Conservation (phyloP, 2,888 invertebrate genomes). For the Drosophila neonasuta region DNA sequence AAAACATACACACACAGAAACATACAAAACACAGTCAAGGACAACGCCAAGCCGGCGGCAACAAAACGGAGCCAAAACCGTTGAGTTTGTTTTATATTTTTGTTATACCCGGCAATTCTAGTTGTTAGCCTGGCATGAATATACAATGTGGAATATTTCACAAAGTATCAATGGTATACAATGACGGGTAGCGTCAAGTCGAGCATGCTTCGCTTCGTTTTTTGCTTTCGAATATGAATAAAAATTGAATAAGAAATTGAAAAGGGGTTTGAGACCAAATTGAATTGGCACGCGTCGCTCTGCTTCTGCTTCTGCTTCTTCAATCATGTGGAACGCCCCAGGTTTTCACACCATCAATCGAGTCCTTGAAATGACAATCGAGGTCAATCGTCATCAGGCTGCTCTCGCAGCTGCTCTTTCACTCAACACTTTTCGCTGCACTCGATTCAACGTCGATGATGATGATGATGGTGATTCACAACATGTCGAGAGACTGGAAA, state of each 20-base stretch:
- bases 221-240: conserved; percentile 17
- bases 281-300: conserved; percentile 32
- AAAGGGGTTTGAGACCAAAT: conserved; percentile 30
- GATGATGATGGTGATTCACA: conserved; percentile 1
- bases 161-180: too few species aligned
- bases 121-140: neutral
- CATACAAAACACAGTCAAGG: conserved; percentile 41
- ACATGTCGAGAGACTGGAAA: neutral
- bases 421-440: neutral
- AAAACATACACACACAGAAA: neutral
- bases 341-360: neutral
- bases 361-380: conserved; percentile 21
- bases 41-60: conserved; percentile 59
- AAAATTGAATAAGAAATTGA: conserved; percentile 25
- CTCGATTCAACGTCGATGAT: neutral
- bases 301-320: neutral
- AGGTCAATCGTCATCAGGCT: conserved; percentile 12
- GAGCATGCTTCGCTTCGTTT: neutral
- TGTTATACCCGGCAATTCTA: neutral
- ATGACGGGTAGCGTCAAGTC: neutral
- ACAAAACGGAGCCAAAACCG: conserved; percentile 27
- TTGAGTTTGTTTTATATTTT: conserved; percentile 4
- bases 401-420: too few species aligned
- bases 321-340: conserved; percentile 9
- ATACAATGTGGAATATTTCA: neutral